Percentiles rank a stretch among this genome's conserved stretches.
phyloP scores from a whole-genome alignment of 37 sponge, comb jelly and placozoan genomes.

The Chondrosia reniformis region DNA sequence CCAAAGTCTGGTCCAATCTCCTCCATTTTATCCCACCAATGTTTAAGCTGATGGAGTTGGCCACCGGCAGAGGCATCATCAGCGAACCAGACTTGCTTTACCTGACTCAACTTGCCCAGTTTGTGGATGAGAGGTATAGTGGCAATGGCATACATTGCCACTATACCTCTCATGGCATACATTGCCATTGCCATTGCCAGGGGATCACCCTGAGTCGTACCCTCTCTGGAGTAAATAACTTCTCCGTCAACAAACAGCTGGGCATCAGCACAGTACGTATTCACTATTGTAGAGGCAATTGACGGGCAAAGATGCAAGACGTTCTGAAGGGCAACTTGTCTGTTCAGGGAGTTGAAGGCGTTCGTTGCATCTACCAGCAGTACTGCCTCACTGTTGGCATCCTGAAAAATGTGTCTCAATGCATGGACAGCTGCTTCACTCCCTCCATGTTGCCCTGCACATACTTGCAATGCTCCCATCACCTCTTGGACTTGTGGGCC shows the following conservation, averaged over 20 bases:
- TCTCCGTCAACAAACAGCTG: slow-evolving; percentile 12
- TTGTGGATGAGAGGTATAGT: not conserved
- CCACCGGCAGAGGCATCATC: slow-evolving; percentile 23
- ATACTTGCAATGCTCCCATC: slow-evolving; percentile 3
- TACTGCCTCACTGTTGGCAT: not conserved
- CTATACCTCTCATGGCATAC: no score
- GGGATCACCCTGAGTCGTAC: slow-evolving; percentile 10
- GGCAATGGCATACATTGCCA: slow-evolving; percentile 5
- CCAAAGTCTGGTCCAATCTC: slow-evolving; percentile 22
- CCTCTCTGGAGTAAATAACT: not conserved
- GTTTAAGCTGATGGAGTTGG: not conserved
- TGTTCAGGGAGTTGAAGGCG: slow-evolving; percentile 14
- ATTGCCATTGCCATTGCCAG: slow-evolving; percentile 21
- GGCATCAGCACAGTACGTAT: not conserved
- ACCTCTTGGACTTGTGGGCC: not conserved
- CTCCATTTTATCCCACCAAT: slow-evolving; percentile 20
- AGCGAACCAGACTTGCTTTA: slow-evolving; percentile 8
- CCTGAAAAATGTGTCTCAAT: not conserved
- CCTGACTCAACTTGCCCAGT: not conserved
- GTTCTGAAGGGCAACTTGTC: not conserved
- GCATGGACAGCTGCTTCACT: slow-evolving; percentile 1
- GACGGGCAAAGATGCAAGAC: slow-evolving; percentile 1
- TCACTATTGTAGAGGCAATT: slow-evolving; percentile 3
- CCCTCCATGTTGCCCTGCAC: slow-evolving; percentile 15
- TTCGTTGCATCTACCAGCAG: slow-evolving; percentile 19